Conservation (phyloP, 1,140 invertebrate species). For the Sinonovacula constricta region DNA sequence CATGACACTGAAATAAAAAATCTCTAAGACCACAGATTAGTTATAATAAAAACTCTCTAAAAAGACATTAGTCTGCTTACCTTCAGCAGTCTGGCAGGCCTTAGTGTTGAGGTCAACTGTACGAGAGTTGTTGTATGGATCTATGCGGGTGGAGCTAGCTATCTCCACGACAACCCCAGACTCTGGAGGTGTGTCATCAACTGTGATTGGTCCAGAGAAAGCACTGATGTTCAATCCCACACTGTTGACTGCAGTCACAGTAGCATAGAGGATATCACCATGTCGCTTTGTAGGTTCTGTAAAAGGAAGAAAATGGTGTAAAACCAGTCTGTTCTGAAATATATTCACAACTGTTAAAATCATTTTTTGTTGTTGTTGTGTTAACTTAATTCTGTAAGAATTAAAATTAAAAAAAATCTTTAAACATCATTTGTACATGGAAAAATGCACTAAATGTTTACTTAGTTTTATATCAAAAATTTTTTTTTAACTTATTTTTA, state of each 20-base stretch:
- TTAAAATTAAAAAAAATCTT: neutral
- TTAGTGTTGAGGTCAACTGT: slow-evolving; percentile 37
- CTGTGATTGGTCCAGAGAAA: slow-evolving; percentile 35
- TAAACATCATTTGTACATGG: neutral
- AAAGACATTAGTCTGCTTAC: slow-evolving; percentile 34
- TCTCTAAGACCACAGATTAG: neutral
- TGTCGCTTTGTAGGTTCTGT: slow-evolving; percentile 17
- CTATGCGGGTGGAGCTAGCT: slow-evolving; percentile 18
- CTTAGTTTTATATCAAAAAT: neutral
- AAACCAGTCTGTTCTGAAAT: neutral
- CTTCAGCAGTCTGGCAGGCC: slow-evolving; percentile 36
- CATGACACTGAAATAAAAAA: neutral
- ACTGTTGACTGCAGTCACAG: slow-evolving; percentile 48
- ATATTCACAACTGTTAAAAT: neutral
- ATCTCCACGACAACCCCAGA: slow-evolving; percentile 51
- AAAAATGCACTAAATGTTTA: neutral
- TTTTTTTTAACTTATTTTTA: neutral
- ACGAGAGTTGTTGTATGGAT: slow-evolving; percentile 12
- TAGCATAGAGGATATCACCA: slow-evolving; percentile 35
- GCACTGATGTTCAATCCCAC: slow-evolving; percentile 38
- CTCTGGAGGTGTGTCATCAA: slow-evolving; percentile 51
- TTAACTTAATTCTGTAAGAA: neutral
- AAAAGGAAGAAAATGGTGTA: neutral
- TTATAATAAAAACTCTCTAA: neutral
- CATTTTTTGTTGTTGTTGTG: neutral